Conservation (phyloP, 2,113 vertebrate genomes). For the Bubo scandiacus region DNA sequence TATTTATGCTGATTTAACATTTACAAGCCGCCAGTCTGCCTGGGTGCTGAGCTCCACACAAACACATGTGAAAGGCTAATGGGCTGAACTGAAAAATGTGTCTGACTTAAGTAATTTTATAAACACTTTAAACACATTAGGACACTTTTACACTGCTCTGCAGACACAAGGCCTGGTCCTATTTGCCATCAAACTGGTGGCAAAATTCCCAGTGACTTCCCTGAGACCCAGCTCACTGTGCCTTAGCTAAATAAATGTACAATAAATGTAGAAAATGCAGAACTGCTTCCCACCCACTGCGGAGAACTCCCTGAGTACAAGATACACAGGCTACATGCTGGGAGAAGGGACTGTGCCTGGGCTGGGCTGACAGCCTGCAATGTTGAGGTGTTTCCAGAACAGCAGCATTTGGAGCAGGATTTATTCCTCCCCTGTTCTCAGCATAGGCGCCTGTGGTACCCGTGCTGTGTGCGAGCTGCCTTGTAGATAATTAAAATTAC, state of each 20-base stretch:
- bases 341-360: rapidly evolving
- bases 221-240: neutral
- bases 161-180: neutral
- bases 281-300: neutral
- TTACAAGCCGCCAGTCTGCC: conserved; percentile 46
- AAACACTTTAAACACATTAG: neutral
- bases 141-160: neutral
- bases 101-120: neutral
- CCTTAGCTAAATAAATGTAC: neutral
- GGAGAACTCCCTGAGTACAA: neutral
- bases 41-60: neutral
- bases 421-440: neutral
- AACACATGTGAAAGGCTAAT: conserved; percentile 4
- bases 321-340: neutral
- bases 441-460: rapidly evolving
- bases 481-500: neutral
- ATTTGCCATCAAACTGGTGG: neutral
- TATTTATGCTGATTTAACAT: conserved; percentile 41
- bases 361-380: neutral
- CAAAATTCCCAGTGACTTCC: conserved; percentile 27
- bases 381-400: neutral
- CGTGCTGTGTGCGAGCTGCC: rapidly evolving
- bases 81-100: conserved; percentile 6
- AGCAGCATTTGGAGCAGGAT: neutral
- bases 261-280: neutral